Conservation (phyloP, 2,888 invertebrate species). For the Xestia sexstrigata region DNA sequence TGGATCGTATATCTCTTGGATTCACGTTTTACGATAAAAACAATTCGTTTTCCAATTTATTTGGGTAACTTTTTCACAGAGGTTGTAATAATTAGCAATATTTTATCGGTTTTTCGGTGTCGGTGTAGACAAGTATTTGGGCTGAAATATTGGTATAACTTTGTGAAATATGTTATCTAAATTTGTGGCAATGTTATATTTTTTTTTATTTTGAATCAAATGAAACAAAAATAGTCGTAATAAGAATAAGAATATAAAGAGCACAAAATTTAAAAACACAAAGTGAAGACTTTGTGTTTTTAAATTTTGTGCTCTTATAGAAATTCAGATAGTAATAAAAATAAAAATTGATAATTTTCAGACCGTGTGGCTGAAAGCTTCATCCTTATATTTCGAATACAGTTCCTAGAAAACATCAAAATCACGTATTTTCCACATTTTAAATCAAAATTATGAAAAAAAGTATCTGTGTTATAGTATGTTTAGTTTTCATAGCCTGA, state of each 20-base stretch:
- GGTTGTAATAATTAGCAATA: conserved; percentile 55
- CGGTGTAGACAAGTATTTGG: conserved; percentile 11
- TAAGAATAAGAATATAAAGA: no score
- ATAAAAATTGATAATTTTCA: no score
- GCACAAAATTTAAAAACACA: no score
- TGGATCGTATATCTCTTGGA: conserved; percentile 61
- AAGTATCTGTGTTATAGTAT: background rate
- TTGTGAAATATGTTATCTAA: background rate
- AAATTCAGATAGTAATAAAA: no score
- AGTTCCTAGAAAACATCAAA: background rate
- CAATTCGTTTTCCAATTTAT: conserved; percentile 65
- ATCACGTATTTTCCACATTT: background rate
- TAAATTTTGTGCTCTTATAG: no score
- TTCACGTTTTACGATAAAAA: conserved; percentile 64
- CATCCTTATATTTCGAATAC: background rate
- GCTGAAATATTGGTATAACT: background rate
- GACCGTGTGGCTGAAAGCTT: background rate
- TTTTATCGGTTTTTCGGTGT: conserved; percentile 42
- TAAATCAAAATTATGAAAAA: background rate
- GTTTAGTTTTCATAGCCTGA: background rate
- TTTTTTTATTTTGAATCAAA: background rate
- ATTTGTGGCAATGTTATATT: background rate
- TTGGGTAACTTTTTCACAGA: conserved; percentile 39
- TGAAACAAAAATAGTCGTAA: background rate
- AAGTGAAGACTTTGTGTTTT: no score